These are phyloP conservation scores for Lagodon rhomboides DNA, from an alignment of 2,797 vertebrate genomes.

Conservation along the genomic window DNA sequence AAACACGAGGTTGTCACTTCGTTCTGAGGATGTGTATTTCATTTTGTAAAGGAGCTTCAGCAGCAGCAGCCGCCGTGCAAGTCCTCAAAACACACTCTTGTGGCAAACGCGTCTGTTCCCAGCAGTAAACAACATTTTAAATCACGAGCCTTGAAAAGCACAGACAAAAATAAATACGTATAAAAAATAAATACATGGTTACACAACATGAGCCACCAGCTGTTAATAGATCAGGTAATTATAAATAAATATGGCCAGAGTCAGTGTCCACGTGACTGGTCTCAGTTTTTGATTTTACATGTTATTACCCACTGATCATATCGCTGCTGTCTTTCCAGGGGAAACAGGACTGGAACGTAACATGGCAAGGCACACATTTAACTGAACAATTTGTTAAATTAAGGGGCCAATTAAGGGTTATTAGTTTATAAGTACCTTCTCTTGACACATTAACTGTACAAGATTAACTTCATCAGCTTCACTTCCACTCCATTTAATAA, in stretches of 20 bases:
- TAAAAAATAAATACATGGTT: slow-evolving; percentile 70
- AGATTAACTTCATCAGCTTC: slow-evolving; percentile 1
- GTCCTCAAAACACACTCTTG: slow-evolving; percentile 24
- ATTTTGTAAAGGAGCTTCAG: slow-evolving; percentile 5
- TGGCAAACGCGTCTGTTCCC: slow-evolving; percentile 6
- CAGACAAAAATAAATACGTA: slow-evolving; percentile 72
- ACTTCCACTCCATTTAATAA: neutral
- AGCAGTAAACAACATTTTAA: slow-evolving; percentile 48
- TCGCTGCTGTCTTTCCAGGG: slow-evolving; percentile 5
- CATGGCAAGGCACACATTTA: slow-evolving; percentile 70
- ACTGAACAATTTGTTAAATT: slow-evolving; percentile 18
- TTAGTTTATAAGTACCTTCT: slow-evolving; percentile 43
- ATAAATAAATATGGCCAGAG: slow-evolving; percentile 24
- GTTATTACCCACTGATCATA: neutral
- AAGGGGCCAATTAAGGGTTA: slow-evolving; percentile 19
- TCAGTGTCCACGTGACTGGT: neutral
- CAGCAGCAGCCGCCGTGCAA: slow-evolving; percentile 39
- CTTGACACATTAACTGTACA: slow-evolving; percentile 1
- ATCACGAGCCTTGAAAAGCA: slow-evolving; percentile 38
- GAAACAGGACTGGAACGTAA: slow-evolving; percentile 13
- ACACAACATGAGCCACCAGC: slow-evolving; percentile 24
- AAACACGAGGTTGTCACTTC: slow-evolving; percentile 7
- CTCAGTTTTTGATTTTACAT: slow-evolving; percentile 7
- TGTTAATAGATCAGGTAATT: slow-evolving; percentile 5
- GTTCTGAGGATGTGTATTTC: slow-evolving; percentile 13